Evolutionary conservation across 1,140 invertebrate species (phyloP).

Genomic region (Drosophila ogumai): DNA sequence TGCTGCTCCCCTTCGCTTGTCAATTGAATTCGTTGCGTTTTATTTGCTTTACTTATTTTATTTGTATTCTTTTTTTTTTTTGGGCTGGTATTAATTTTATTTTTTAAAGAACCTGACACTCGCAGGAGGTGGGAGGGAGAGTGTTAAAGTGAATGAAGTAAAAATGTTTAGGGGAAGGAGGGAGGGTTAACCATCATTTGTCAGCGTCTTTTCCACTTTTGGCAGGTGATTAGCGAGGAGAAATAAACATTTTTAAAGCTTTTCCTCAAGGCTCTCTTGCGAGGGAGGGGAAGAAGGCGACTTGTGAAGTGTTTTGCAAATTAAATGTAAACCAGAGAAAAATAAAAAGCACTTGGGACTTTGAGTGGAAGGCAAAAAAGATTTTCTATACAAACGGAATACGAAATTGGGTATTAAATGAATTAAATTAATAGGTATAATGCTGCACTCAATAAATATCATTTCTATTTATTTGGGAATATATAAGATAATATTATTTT

Average conservation of each 20-base stretch:
- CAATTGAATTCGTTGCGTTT: conserved; percentile 79
- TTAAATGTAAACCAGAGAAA: conserved; percentile 5
- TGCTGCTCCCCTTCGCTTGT: conserved; percentile 38
- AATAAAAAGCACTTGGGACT: conserved; percentile 1
- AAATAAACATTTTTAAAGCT: conserved; percentile 52
- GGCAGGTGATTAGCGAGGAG: conserved; percentile 74
- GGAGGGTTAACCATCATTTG: conserved; percentile 61
- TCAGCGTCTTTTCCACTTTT: conserved; percentile 67
- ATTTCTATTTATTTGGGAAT: neutral
- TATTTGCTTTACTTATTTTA: conserved; percentile 69
- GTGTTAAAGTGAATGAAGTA: neutral
- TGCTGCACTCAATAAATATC: neutral
- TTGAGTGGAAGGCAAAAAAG: neutral
- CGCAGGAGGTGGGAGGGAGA: neutral
- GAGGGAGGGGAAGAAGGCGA: too few relatives aligned
- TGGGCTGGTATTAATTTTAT: conserved; percentile 32
- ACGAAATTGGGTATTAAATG: conserved; percentile 6
- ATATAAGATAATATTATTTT: too few relatives aligned
- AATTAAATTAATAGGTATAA: conserved; percentile 13
- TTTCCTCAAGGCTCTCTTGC: neutral
- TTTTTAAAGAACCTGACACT: conserved; percentile 31
- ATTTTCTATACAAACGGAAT: neutral
- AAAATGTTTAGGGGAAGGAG: neutral
- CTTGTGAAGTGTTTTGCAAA: conserved; percentile 17
- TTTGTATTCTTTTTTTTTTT: conserved; percentile 16